Percentiles rank a stretch among this genome's conserved stretches.
These are phyloP conservation scores for Phoxinus phoxinus DNA, from an alignment of 2,113 vertebrate species.

Conservation along the genomic window DNA sequence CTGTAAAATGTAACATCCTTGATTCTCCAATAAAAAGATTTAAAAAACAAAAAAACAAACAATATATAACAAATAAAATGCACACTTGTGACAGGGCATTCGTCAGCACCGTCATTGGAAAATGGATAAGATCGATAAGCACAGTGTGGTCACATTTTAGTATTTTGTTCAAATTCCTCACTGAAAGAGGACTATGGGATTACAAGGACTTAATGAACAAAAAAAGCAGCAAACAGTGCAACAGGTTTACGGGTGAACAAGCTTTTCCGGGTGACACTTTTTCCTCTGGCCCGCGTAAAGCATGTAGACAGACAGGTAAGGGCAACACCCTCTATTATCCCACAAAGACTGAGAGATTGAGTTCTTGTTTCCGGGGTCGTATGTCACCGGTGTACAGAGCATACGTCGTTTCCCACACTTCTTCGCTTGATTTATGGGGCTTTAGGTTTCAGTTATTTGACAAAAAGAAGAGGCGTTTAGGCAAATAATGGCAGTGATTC, in stretches of 20 bases:
- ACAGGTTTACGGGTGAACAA: not conserved
- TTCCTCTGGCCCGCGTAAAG: not conserved
- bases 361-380: conserved; percentile 35
- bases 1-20: too few species aligned
- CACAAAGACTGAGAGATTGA: conserved; percentile 24
- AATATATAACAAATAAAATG: not conserved
- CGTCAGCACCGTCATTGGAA: not conserved
- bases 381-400: conserved; percentile 25
- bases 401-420: conserved; percentile 10
- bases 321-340: conserved; percentile 55
- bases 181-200: conserved; percentile 10
- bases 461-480: conserved; percentile 6
- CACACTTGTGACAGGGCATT: not conserved
- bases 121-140: not conserved
- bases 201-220: not conserved
- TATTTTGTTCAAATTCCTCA: conserved; percentile 9
- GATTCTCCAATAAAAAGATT: too few species aligned
- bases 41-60: too few species aligned
- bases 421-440: not conserved
- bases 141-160: not conserved
- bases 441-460: conserved; percentile 33
- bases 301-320: conserved; percentile 24
- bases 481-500: not conserved
- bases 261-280: not conserved
- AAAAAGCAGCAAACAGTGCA: not conserved